Conservation (phyloP, 2,888 invertebrate genomes). For the Hybos culiciformis region DNA sequence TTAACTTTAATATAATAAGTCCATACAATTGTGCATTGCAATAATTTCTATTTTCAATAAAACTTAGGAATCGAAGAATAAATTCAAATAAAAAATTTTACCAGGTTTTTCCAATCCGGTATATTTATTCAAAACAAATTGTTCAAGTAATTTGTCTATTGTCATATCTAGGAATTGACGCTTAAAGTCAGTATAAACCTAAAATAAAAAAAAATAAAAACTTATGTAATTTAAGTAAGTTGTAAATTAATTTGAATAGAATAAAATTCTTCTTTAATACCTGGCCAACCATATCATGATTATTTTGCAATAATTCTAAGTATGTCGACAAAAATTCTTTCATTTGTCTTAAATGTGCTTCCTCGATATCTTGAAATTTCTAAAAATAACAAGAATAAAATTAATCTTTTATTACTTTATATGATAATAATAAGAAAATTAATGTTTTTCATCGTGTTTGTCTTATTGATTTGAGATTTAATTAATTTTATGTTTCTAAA, state of each 20-base stretch:
- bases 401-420: background rate
- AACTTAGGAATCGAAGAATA: no score
- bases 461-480: no score
- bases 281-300: slow-evolving; percentile 81
- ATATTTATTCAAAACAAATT: slow-evolving; percentile 83
- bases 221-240: background rate
- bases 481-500: no score
- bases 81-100: slow-evolving; percentile 26
- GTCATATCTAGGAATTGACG: slow-evolving; percentile 83
- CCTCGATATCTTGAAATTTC: slow-evolving; percentile 91
- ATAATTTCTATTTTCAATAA: no score
- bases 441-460: no score
- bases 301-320: slow-evolving; percentile 72
- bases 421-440: background rate
- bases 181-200: slow-evolving; percentile 87
- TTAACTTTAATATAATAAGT: no score
- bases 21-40: no score
- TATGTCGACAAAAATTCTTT: slow-evolving; percentile 86
- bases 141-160: slow-evolving; percentile 81
- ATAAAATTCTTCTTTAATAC: slow-evolving; percentile 25
- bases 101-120: slow-evolving; percentile 90
- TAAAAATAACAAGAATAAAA: slow-evolving; percentile 23
- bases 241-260: background rate
- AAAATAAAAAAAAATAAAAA: slow-evolving; percentile 2
- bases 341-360: slow-evolving; percentile 85